Base-by-base conservation (phyloP, 2,888 invertebrate genomes). In the Eupsilia transversa region DNA sequence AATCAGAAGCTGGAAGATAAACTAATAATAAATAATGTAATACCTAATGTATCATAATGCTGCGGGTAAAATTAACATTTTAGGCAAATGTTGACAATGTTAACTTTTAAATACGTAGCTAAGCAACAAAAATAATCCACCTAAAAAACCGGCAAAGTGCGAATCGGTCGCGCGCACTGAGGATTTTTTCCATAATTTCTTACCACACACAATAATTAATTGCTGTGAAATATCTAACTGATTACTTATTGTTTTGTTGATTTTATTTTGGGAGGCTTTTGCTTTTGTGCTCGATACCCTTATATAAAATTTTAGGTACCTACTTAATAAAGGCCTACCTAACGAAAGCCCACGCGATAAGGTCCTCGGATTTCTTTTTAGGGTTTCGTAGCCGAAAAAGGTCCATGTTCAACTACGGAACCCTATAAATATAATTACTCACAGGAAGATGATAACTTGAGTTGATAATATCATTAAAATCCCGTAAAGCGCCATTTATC, bases 361-460 rank as follows among this genome's bases (percentile, higher is more conserved):
- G 35, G 35, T 35, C 35, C 35, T 4, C 35, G 35, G 35, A 35
- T 35, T 35, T 35, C 35, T 35, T 35, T 35, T 35, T 35, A 35
- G 35, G 35, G 35, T 35, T 35, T 35, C 35, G 35, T 35, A 35
- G 35, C 35, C 35, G n/a, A n/a, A n/a, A n/a, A n/a, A 4, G 30
- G 4, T 57, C 12, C 1, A 6, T 17, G 9, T 49, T 43, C 1
- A 7, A n/a, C 30, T 30, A 38, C 35, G 79, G n/a, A 52, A 33
- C 73, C 43, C 60, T 54, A 76, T 20, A 35, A 38, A 38, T 43
- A 43, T 9, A 43, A 33, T 72, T 27, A 23, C 17, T 43, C n/a
- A 72, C 80, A 73, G 80, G 52, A 61, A 14, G 80, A 73, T 30
- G 72, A 60, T 76, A 79, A 52, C 20, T 52, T 23, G 14, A 38